A percentile compares a stretch with the other conserved stretches of the same genome.
phyloP scores from a whole-genome alignment of 2,113 vertebrate species.

The Trichechus manatus region DNA sequence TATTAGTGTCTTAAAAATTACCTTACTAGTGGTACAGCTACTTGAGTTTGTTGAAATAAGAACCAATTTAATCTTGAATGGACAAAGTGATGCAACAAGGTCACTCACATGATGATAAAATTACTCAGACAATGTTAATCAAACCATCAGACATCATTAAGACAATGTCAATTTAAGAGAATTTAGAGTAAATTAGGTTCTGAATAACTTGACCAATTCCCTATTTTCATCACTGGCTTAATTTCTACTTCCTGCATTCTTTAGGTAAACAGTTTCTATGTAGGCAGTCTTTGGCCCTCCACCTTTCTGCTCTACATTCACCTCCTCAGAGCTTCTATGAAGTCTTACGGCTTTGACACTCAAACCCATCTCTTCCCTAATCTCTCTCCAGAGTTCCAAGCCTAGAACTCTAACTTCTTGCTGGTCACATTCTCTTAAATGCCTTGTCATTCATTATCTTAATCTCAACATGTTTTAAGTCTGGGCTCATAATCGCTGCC shows the following conservation, averaged over 20 bases:
- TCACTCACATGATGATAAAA: not conserved
- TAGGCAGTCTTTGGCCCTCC: not conserved
- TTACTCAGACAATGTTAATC: not conserved
- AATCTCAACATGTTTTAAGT: conserved; percentile 21
- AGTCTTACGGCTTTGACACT: not conserved
- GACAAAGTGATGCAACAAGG: not conserved
- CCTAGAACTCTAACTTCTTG: not conserved
- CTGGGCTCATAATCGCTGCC: not conserved
- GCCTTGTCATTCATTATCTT: not conserved
- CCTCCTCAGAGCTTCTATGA: not conserved
- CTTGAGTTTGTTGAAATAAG: conserved; percentile 45
- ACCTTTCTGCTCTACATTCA: not conserved
- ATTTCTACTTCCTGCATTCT: not conserved
- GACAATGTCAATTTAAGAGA: not conserved
- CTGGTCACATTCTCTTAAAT: not conserved
- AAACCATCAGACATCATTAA: conserved; percentile 47
- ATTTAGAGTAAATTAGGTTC: not conserved
- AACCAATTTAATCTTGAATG: conserved; percentile 6
- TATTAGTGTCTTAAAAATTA: conserved; percentile 23
- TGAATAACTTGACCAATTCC: not conserved
- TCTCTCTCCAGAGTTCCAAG: not conserved
- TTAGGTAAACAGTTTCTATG: not conserved
- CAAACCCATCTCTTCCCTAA: not conserved
- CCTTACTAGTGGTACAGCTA: not conserved
- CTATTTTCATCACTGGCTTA: not conserved